These are phyloP conservation scores for Erpetoichthys calabaricus DNA, from an alignment of 2,797 vertebrate species.

Conservation along the genomic window DNA sequence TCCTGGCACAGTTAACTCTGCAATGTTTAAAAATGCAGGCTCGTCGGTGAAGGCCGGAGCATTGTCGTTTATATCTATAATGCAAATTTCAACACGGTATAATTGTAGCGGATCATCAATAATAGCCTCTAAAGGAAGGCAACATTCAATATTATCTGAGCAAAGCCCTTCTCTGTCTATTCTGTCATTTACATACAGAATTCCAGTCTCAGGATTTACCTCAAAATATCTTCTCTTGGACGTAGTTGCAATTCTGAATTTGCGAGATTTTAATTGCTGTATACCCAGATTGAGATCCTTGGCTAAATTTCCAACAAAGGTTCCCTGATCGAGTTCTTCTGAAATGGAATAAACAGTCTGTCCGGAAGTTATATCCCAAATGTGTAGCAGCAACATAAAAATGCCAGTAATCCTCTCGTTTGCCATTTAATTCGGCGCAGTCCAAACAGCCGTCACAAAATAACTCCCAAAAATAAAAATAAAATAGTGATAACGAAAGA, in stretches of 20 bases:
- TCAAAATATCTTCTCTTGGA: slow-evolving; percentile 40
- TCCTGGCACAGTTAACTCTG: slow-evolving; percentile 40
- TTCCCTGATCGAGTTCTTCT: slow-evolving; percentile 48
- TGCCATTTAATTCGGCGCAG: too few species aligned
- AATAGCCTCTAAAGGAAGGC: slow-evolving; percentile 37
- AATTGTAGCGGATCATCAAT: slow-evolving; percentile 35
- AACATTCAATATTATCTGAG: slow-evolving; percentile 32
- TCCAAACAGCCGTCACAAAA: too few species aligned
- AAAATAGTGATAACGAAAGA: too few species aligned
- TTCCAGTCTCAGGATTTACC: slow-evolving; percentile 37
- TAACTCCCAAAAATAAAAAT: too few species aligned
- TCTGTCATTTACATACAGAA: slow-evolving; percentile 36
- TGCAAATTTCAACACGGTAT: slow-evolving; percentile 30
- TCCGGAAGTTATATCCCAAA: slow-evolving; percentile 28
- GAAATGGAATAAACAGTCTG: slow-evolving; percentile 45
- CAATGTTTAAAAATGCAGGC: slow-evolving; percentile 34
- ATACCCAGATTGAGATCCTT: slow-evolving; percentile 46
- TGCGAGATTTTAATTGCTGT: slow-evolving; percentile 38
- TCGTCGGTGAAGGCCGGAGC: slow-evolving; percentile 25
- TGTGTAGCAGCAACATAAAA: slow-evolving; percentile 19
- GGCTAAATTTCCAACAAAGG: slow-evolving; percentile 45
- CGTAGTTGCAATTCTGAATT: slow-evolving; percentile 41
- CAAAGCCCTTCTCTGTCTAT: slow-evolving; percentile 55
- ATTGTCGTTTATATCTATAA: slow-evolving; percentile 42
- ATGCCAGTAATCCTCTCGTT: too few species aligned